These are phyloP conservation scores for Philhelius pedissequus DNA, from an alignment of 2,888 invertebrate species.

Conservation along the genomic window DNA sequence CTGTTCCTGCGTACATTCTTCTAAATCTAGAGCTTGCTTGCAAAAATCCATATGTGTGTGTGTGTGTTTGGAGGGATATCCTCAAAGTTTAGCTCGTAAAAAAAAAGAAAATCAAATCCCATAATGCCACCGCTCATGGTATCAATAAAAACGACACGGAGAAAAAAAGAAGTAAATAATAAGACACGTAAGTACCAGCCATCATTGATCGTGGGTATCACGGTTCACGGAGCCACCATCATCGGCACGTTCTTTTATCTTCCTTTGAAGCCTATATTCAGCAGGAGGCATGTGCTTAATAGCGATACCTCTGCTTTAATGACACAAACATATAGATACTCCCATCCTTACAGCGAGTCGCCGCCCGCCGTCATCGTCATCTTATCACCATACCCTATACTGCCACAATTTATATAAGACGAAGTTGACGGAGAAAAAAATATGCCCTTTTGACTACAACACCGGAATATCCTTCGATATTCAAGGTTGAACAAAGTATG, in stretches of 20 bases:
- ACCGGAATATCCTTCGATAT: constrained; percentile 16
- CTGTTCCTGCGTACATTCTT: not conserved
- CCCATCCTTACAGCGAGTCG: not conserved
- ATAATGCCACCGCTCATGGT: constrained; percentile 39
- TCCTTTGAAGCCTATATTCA: constrained; percentile 1
- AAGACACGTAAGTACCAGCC: constrained; percentile 36
- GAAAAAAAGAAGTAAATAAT: constrained; percentile 31
- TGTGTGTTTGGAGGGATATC: not conserved
- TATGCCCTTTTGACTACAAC: constrained; percentile 3
- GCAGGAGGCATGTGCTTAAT: constrained; percentile 38
- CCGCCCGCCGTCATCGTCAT: not conserved
- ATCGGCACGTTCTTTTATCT: constrained; percentile 24
- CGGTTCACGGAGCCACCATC: not conserved
- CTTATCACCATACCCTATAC: constrained; percentile 8
- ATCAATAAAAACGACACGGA: constrained; percentile 49
- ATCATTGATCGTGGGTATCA: constrained; percentile 8
- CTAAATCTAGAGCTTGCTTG: not conserved
- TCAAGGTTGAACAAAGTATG: constrained; percentile 41
- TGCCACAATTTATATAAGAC: not conserved
- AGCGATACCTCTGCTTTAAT: constrained; percentile 53
- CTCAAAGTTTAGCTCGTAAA: constrained; percentile 19
- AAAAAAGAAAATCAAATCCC: constrained; percentile 33
- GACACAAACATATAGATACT: constrained; percentile 19
- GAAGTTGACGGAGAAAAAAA: not conserved
- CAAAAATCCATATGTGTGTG: not conserved